phyloP scores from a whole-genome alignment of 2,113 vertebrate species.

The Astatotilapia flaviijosephi region DNA sequence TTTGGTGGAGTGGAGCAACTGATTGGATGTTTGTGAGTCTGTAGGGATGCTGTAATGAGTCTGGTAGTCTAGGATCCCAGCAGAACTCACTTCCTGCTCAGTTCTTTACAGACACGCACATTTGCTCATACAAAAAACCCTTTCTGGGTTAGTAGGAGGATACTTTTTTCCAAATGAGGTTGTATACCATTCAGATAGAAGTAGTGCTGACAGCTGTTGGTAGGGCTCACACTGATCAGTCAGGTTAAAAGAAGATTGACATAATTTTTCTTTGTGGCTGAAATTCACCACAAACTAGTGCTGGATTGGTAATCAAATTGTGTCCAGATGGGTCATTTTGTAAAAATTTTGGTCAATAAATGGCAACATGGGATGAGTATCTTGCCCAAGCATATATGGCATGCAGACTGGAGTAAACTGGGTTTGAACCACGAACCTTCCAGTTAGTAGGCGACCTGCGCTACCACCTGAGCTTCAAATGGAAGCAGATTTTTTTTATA shows the following conservation, averaged over 20 bases:
- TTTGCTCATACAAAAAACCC: not conserved
- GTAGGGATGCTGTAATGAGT: constrained; percentile 13
- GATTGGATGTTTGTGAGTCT: not conserved
- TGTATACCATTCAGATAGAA: not conserved
- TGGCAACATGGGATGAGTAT: not conserved
- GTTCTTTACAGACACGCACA: not conserved
- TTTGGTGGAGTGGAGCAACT: not conserved
- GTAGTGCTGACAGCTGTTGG: not conserved
- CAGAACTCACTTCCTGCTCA: not conserved
- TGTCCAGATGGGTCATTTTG: not conserved
- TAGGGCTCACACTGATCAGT: not conserved
- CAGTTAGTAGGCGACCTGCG: not conserved
- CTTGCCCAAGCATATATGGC: not conserved
- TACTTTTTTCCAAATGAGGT: not conserved
- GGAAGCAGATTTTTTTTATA: not conserved
- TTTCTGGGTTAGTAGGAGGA: not conserved
- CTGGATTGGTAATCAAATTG: not conserved
- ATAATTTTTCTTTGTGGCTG: not conserved
- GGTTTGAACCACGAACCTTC: not conserved
- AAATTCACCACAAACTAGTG: not conserved
- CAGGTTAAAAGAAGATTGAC: not conserved
- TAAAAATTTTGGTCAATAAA: accelerated
- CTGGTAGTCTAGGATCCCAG: not conserved
- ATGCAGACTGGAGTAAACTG: not conserved
- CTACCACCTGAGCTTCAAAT: accelerated